Percentiles rank a stretch among this genome's conserved stretches.
phyloP scores from a whole-genome alignment of 2,888 invertebrate species.

The Lasioglossum leucozonium region DNA sequence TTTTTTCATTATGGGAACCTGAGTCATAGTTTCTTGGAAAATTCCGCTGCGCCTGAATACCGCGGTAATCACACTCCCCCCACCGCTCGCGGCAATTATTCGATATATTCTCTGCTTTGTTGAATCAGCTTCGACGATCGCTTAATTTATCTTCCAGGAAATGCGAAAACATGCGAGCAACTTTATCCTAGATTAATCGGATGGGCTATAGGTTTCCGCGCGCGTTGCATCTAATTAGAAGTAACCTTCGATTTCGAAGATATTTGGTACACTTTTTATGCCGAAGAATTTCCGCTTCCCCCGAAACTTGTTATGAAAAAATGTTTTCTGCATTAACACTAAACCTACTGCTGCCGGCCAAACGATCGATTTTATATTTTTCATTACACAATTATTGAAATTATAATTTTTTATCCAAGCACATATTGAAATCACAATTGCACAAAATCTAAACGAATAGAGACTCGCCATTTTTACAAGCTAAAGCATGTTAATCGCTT shows the following conservation, averaged over 20 bases:
- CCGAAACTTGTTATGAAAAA: neutral
- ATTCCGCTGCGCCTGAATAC: constrained; percentile 3
- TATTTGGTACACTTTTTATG: neutral
- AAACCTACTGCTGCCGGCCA: no score
- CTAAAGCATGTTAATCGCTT: no score
- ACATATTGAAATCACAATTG: no score
- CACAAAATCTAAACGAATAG: no score
- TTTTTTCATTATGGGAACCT: constrained; percentile 11
- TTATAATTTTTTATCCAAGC: no score
- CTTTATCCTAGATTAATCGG: neutral
- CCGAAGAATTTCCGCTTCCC: neutral
- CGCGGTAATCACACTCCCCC: constrained; percentile 1
- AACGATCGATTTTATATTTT: no score
- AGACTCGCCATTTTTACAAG: no score
- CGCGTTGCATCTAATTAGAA: neutral
- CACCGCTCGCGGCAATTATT: neutral
- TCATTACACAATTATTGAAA: no score
- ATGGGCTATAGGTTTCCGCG: no score
- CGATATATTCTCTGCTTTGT: neutral
- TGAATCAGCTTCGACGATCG: neutral
- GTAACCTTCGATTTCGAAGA: neutral
- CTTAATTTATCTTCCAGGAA: neutral
- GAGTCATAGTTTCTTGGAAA: constrained; percentile 37
- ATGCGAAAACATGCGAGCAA: neutral
- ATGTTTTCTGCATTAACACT: no score